Percentiles rank a stretch among this genome's conserved stretches.
These are phyloP conservation scores for Philypnodon macrostomus DNA, from an alignment of 2,797 vertebrate species.

Conservation along the genomic window DNA sequence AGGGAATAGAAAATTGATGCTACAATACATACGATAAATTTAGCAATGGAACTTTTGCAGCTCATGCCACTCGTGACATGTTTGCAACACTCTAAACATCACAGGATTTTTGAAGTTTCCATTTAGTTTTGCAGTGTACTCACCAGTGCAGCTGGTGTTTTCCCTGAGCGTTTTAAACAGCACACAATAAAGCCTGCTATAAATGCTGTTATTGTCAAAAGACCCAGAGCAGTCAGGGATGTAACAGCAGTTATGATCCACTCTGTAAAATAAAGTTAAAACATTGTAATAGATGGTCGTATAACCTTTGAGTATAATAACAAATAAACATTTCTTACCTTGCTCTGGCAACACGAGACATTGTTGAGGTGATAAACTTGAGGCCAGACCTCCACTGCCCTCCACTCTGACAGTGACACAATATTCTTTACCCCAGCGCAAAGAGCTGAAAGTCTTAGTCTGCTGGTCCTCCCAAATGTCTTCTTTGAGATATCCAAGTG, in stretches of 20 bases:
- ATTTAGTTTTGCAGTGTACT: slow-evolving; percentile 19
- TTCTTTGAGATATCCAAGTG: slow-evolving; percentile 24
- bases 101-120: not conserved
- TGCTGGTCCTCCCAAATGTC: not conserved
- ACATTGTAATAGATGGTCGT: not conserved
- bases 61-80: too few species aligned
- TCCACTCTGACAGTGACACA: slow-evolving; percentile 63
- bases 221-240: slow-evolving; percentile 34
- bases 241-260: slow-evolving; percentile 43
- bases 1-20: not conserved
- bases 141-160: slow-evolving; percentile 73
- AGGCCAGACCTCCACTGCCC: not conserved
- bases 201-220: slow-evolving; percentile 24
- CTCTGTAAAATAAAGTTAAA: slow-evolving; percentile 45
- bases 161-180: slow-evolving; percentile 64
- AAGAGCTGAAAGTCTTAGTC: slow-evolving; percentile 41
- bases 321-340: slow-evolving; percentile 56
- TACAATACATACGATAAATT: too few species aligned
- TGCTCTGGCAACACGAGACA: slow-evolving; percentile 63
- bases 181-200: slow-evolving; percentile 27
- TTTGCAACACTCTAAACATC: not conserved
- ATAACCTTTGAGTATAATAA: not conserved
- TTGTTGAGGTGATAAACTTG: slow-evolving; percentile 31
- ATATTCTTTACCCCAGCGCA: slow-evolving; percentile 60
- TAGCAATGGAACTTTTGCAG: not conserved